Base-by-base conservation (phyloP, 2,113 vertebrate species). In the Synchiropus splendidus region DNA sequence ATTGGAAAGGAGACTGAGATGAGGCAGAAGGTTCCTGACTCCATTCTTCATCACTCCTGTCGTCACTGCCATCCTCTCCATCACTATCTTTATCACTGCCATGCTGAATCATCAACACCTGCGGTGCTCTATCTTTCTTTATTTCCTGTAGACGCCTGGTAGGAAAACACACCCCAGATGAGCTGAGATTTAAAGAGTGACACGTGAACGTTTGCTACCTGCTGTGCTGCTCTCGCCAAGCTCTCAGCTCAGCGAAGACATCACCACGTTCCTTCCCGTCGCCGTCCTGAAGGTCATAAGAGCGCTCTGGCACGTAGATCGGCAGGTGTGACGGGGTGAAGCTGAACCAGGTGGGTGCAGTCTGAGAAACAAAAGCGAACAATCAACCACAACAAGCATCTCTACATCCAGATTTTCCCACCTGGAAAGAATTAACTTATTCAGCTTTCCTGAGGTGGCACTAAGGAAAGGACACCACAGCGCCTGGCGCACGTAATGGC, bases 91-190 rank as follows among this genome's bases (percentile, higher is more conserved):
- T 80, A 4, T 81, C 67, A 48, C 76, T 66, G 48, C 43, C 54
- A 39, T 80, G 64, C 33, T 54, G 52, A 57, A 83, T 69, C 44
- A 64, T 56, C 59, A 83, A 59, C 17, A 81, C 50, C 50, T 84
- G 86, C 4, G 80, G 51, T 2, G 48, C 33, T 38, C 70, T 64
- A 10, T 83, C 84, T 45, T 53, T 80, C 53, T 83, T 68, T 65
- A 72, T 67, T 39, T 70, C 63, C 39, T 77, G 62, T 27, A 85
- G 74, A 49, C 67, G 79, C 49, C 91, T 94, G 61, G 42, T 49
- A 65, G 41, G 61, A 2, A 38, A 36, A 5, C 15, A 0, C 32
- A 30, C 31, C 12, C 12, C 6, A 12, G 45, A 40, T 34, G 9
- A 40, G 18, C 13, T 13, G 14, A 33, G 10, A 12, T 6, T n/a